Conservation (phyloP, 1,140 invertebrate genomes). For the Spodoptera litura region DNA sequence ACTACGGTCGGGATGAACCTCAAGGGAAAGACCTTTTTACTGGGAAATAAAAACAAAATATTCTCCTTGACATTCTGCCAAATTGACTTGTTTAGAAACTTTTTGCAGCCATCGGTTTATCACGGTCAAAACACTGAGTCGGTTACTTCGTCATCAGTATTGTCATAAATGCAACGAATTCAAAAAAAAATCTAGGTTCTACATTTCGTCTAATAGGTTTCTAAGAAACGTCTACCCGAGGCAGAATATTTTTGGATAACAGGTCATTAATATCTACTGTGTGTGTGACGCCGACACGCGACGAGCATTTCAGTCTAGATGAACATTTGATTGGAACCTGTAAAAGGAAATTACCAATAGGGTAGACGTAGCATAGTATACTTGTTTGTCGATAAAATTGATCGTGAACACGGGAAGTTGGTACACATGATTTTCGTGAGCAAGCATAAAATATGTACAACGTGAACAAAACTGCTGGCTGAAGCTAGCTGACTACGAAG, state of each 20-base stretch:
- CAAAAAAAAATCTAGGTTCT: not conserved
- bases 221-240: too few relatives aligned
- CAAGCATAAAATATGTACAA: constrained; percentile 27
- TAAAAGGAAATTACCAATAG: constrained; percentile 18
- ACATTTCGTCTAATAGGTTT: too few relatives aligned
- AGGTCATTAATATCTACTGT: too few relatives aligned
- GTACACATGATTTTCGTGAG: constrained; percentile 33
- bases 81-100: constrained; percentile 42
- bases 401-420: constrained; percentile 10
- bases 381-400: constrained; percentile 31
- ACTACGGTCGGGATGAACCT: constrained; percentile 40
- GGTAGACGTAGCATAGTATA: not conserved
- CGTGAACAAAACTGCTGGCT: not conserved
- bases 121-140: constrained; percentile 12
- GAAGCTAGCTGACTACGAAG: constrained; percentile 47
- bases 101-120: constrained; percentile 15
- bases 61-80: constrained; percentile 56
- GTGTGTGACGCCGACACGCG: not conserved
- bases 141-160: constrained; percentile 5
- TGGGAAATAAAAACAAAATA: constrained; percentile 55
- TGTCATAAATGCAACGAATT: constrained; percentile 12
- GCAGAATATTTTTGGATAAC: too few relatives aligned
- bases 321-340: constrained; percentile 18
- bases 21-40: constrained; percentile 44
- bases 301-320: constrained; percentile 1